Base-by-base conservation (phyloP, 2,888 invertebrate species). In the Schizotus pectinicornis region DNA sequence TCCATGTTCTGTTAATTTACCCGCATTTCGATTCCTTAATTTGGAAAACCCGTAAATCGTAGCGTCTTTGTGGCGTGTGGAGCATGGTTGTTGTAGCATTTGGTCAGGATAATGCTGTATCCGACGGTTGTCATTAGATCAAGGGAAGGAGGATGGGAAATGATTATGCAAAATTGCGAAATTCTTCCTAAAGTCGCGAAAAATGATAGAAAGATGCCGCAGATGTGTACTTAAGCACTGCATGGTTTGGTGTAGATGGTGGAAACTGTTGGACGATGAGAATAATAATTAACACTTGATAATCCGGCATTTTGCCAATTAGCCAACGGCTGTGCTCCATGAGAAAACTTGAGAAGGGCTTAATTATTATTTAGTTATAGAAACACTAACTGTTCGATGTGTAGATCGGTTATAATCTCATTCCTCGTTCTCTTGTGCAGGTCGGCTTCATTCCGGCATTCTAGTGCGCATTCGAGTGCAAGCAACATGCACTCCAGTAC, bases 401-500 rank as follows among this genome's bases (percentile, higher is more conserved):
- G 63, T 67, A 68, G 68, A 59, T 52, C 55, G 51, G 51, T 55
- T 49, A 52, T 58, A 41, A 63, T 72, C 72, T 74, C 73, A 77
- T 71, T 79, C 79, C 78, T 79, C 79, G 67, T 78, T 79, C 79
- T 78, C 76, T 78, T 77, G 83, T 82, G 83, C 90, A 94, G 94
- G 92, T 94, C 93, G 87, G 93, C 93, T 84, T 94, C 94, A 85
- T 94, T 93, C 88, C 92, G 93, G 84, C 91, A 92, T 82, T 88
- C 88, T 81, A 80, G 79, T 72, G 88, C 87, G 81, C 84, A 85
- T 81, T 84, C 85, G 79, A 85, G 86, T 81, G 85, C 85, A 77
- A 84, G 82, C 82, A 86, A 86, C 83, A 84, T 84, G 83, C 84
- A 84, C 82, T 83, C 85, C 80, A 85, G 81, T 79, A 83, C 87